Conservation (phyloP, 2,888 invertebrate species). For the Chrysopilus asiliformis region DNA sequence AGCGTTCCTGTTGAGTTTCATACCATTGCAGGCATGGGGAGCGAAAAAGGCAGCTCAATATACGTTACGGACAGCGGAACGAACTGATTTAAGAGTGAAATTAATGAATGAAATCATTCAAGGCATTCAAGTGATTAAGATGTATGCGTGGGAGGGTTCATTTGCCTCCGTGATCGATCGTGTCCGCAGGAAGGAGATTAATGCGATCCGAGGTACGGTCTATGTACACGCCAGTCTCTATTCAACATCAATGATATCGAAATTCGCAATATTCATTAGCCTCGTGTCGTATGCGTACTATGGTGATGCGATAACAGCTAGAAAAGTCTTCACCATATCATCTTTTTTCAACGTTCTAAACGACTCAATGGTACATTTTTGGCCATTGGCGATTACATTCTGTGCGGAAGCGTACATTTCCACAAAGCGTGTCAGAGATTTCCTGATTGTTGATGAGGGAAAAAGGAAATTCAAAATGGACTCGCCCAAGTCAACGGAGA, state of each 20-base stretch:
- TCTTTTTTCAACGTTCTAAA: conserved; percentile 70
- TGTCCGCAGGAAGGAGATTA: conserved; percentile 59
- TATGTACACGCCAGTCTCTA: conserved; percentile 54
- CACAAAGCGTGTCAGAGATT: conserved; percentile 54
- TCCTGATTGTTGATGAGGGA: conserved; percentile 36
- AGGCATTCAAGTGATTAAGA: conserved; percentile 75
- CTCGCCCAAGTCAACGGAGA: conserved; percentile 15
- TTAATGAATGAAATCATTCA: conserved; percentile 81
- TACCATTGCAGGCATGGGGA: conserved; percentile 60
- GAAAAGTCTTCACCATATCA: conserved; percentile 64
- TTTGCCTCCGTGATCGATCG: conserved; percentile 59
- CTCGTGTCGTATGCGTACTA: conserved; percentile 54
- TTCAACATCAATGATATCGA: conserved; percentile 63
- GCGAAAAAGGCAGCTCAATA: conserved; percentile 53
- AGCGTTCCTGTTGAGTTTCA: conserved; percentile 53
- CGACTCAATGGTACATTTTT: conserved; percentile 64
- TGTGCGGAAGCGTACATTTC: conserved; percentile 65
- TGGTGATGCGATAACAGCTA: conserved; percentile 54
- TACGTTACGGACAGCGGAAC: conserved; percentile 55
- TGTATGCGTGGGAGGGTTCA: conserved; percentile 79
- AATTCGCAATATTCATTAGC: conserved; percentile 63
- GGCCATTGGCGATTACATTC: conserved; percentile 64
- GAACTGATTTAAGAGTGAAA: conserved; percentile 73
- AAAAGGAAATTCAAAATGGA: too few species aligned
- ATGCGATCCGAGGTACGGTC: conserved; percentile 49